These are phyloP conservation scores for Zaprionus tsacasi DNA, from an alignment of 1,140 invertebrate species.

Conservation along the genomic window DNA sequence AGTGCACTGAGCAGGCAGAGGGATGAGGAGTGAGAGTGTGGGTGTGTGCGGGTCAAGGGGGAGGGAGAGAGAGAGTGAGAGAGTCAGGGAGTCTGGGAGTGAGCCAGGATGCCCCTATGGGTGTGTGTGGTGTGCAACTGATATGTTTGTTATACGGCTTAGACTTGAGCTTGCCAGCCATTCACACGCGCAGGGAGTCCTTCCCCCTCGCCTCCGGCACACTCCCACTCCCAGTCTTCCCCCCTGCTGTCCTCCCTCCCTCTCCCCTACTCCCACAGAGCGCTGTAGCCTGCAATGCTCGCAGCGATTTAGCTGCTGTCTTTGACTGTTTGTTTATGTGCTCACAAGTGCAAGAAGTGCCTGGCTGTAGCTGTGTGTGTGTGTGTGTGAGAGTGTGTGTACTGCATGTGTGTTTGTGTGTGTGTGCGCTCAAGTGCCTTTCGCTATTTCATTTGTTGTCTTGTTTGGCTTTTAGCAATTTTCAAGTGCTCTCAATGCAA, in stretches of 20 bases:
- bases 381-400: not conserved
- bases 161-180: conserved; percentile 59
- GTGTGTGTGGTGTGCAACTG: conserved; percentile 54
- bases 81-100: not conserved
- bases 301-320: conserved; percentile 67
- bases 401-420: conserved; percentile 15
- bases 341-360: conserved; percentile 71
- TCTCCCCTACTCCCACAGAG: not conserved
- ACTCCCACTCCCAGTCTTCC: not conserved
- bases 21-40: not conserved
- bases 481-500: conserved; percentile 83
- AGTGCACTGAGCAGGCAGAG: conserved; percentile 17
- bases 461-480: conserved; percentile 83
- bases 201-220: not conserved
- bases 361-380: conserved; percentile 6
- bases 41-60: conserved; percentile 18
- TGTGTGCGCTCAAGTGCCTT: conserved; percentile 71
- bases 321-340: conserved; percentile 77
- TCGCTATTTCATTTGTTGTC: conserved; percentile 83
- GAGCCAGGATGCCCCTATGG: not conserved
- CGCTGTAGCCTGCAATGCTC: conserved; percentile 32
- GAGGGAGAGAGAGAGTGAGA: not conserved
- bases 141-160: conserved; percentile 76
- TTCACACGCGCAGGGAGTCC: not conserved
- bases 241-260: too few species aligned